phyloP scores from a whole-genome alignment of 2,113 vertebrate species.

The Leptobrachium ailaonicum region DNA sequence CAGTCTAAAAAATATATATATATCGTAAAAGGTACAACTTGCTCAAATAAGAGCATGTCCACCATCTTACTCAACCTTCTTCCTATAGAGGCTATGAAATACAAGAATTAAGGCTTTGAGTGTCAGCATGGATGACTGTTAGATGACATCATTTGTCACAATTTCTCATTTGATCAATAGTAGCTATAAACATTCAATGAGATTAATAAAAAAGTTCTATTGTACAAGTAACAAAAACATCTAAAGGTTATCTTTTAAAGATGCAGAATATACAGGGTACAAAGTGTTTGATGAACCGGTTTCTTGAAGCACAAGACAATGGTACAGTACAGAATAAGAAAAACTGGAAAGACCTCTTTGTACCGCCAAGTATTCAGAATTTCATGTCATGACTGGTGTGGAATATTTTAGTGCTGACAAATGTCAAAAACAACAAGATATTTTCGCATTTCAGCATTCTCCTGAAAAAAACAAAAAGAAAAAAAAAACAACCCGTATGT shows the following conservation, averaged over 20 bases:
- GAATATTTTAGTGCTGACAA: slow-evolving; percentile 22
- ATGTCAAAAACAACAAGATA: slow-evolving; percentile 2
- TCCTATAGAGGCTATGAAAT: too few relatives aligned
- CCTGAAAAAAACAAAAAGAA: background rate
- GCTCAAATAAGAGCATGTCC: too few relatives aligned
- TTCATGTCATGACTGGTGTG: background rate
- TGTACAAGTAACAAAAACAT: background rate
- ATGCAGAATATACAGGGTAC: slow-evolving; percentile 31
- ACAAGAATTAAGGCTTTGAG: too few relatives aligned
- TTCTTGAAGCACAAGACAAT: slow-evolving; percentile 2
- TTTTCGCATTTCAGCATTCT: background rate
- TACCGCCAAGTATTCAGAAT: background rate
- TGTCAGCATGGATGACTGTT: too few relatives aligned
- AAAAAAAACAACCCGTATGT: slow-evolving; percentile 16
- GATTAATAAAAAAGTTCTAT: background rate
- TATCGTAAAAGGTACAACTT: too few relatives aligned
- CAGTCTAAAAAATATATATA: too few relatives aligned
- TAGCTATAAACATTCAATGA: background rate
- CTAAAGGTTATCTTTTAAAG: slow-evolving; percentile 13
- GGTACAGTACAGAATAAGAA: background rate
- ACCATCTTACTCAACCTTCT: too few relatives aligned
- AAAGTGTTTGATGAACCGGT: background rate
- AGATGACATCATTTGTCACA: too few relatives aligned
- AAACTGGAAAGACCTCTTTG: background rate
- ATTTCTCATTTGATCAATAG: background rate